Evolutionary conservation across 1,140 invertebrate species (phyloP).

Genomic region (Drosophila burlai): DNA sequence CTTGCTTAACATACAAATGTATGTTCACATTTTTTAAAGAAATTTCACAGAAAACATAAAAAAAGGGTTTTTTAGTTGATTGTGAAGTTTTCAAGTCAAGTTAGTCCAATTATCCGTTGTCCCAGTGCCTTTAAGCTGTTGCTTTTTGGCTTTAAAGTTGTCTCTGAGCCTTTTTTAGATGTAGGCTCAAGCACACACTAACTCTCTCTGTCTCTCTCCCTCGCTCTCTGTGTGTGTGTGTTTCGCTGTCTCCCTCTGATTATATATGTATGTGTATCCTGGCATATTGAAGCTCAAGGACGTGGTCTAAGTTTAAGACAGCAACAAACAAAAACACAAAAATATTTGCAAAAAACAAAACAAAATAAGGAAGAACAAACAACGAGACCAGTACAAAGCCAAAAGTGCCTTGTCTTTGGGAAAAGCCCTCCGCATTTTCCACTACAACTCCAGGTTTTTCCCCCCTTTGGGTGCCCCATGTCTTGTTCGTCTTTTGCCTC

Average conservation of each 20-base stretch:
- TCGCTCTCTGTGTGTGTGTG: background rate
- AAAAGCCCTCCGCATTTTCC: conserved; percentile 2
- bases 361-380: conserved; percentile 14
- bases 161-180: conserved; percentile 20
- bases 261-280: conserved; percentile 17
- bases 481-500: conserved; percentile 39
- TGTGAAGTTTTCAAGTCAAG: background rate
- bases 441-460: conserved; percentile 8
- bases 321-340: conserved; percentile 32
- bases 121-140: conserved; percentile 29
- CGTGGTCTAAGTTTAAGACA: conserved; percentile 61
- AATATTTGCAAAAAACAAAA: conserved; percentile 15
- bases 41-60: background rate
- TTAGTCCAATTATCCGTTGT: background rate
- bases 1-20: background rate
- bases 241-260: background rate
- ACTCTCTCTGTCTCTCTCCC: background rate
- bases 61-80: background rate
- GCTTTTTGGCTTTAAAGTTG: conserved; percentile 52
- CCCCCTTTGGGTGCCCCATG: conserved; percentile 10
- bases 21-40: background rate
- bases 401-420: conserved; percentile 44
- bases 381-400: conserved; percentile 36
- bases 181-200: conserved; percentile 36
- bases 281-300: conserved; percentile 74